Evolutionary conservation across 2,113 vertebrate genomes (phyloP).

Genomic region (Osmerus mordax): DNA sequence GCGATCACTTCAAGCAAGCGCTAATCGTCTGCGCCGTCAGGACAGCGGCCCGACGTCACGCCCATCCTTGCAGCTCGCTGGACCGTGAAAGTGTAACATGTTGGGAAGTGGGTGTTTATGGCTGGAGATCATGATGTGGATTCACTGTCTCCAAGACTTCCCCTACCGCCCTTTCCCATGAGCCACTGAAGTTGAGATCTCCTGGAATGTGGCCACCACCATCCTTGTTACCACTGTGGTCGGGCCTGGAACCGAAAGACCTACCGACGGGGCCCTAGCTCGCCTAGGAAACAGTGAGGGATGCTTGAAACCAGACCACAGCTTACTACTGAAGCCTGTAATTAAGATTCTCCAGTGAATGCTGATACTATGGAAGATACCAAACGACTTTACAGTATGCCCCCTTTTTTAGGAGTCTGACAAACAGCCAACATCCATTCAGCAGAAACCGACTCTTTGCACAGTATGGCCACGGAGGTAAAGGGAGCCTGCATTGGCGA

Average conservation of each 20-base stretch:
- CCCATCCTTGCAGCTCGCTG: conserved; percentile 52
- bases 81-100: conserved; percentile 55
- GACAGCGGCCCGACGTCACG: conserved; percentile 39
- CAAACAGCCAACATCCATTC: conserved; percentile 63
- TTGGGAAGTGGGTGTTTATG: conserved; percentile 67
- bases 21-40: conserved; percentile 19
- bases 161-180: conserved; percentile 70
- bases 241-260: conserved; percentile 53
- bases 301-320: conserved; percentile 68
- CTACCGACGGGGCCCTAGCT: conserved; percentile 63
- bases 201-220: conserved; percentile 61
- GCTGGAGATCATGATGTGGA: conserved; percentile 55
- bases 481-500: no score
- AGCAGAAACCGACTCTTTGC: conserved; percentile 56
- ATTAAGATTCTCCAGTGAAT: conserved; percentile 73
- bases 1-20: conserved; percentile 29
- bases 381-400: conserved; percentile 71
- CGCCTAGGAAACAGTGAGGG: conserved; percentile 64
- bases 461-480: conserved; percentile 31
- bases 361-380: conserved; percentile 74
- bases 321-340: conserved; percentile 64
- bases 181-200: conserved; percentile 60
- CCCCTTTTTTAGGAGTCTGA: conserved; percentile 58
- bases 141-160: conserved; percentile 64
- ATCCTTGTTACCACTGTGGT: conserved; percentile 71